phyloP scores from a whole-genome alignment of 2,113 vertebrate species.

The Indri indri region DNA sequence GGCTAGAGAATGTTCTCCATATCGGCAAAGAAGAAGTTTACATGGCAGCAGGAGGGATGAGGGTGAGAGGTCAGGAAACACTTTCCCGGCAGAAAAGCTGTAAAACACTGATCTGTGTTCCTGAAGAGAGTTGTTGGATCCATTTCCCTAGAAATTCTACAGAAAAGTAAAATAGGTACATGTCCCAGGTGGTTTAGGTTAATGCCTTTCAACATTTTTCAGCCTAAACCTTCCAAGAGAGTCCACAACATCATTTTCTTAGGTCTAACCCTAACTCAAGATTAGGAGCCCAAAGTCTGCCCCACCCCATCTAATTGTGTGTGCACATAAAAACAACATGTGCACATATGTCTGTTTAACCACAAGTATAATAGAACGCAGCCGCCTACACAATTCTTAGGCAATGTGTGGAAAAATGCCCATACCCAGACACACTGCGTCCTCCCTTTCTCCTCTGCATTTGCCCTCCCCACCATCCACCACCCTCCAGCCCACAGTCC shows the following conservation, averaged over 20 bases:
- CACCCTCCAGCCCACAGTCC: background rate
- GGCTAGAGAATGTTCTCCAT: background rate
- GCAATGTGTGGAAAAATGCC: fast-evolving
- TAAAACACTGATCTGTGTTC: background rate
- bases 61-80: constrained; percentile 33
- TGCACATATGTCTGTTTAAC: background rate
- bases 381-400: background rate
- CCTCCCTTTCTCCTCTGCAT: background rate
- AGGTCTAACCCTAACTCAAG: background rate
- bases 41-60: background rate
- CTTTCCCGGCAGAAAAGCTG: background rate
- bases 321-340: background rate
- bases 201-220: background rate
- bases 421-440: too few species aligned
- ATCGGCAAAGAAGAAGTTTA: background rate
- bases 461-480: background rate
- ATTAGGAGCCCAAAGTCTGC: background rate
- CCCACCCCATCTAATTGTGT: background rate
- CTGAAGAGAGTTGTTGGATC: background rate
- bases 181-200: background rate
- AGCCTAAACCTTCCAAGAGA: background rate
- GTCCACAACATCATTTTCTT: background rate
- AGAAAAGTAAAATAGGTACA: constrained; percentile 20
- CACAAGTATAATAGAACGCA: too few species aligned
- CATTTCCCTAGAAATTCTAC: constrained; percentile 25